Percentiles rank a stretch among this genome's conserved stretches.
Evolutionary conservation across 1,140 invertebrate species (phyloP).

Genomic region (Rhynchophorus ferrugineus): DNA sequence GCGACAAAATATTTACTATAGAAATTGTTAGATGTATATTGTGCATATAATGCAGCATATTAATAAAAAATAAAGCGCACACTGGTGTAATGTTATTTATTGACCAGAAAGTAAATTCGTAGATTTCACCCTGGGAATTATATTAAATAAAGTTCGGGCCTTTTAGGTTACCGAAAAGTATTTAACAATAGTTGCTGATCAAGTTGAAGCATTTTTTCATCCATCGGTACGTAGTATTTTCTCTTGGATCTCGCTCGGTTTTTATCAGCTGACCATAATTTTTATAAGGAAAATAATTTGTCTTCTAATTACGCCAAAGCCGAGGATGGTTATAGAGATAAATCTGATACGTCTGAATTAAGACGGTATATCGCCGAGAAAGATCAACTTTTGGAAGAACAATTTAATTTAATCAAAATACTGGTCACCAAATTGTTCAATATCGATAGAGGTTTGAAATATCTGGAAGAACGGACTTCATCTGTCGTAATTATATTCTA

Average conservation of each 20-base stretch:
- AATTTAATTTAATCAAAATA: slow-evolving; percentile 21
- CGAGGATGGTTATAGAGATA: no score
- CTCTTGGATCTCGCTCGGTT: neutral
- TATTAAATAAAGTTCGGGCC: no score
- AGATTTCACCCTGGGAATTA: no score
- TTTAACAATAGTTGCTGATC: slow-evolving; percentile 13
- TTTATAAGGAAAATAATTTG: neutral
- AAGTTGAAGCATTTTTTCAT: slow-evolving; percentile 9
- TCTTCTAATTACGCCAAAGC: no score
- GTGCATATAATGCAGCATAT: no score
- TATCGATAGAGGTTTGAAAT: slow-evolving; percentile 19
- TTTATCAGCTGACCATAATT: neutral
- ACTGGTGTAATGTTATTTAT: no score
- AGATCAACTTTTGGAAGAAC: slow-evolving; percentile 20
- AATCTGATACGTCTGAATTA: neutral
- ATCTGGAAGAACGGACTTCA: slow-evolving; percentile 19
- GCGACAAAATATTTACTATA: no score
- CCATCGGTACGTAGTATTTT: slow-evolving; percentile 4
- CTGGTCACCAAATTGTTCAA: slow-evolving; percentile 19
- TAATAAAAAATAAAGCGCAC: no score
- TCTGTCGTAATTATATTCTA: slow-evolving; percentile 20
- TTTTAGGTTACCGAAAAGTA: slow-evolving; percentile 17
- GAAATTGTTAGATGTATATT: no score
- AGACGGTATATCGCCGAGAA: slow-evolving; percentile 6
- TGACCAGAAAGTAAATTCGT: no score